A percentile compares a stretch with the other conserved stretches of the same genome.
Evolutionary conservation across 2,113 vertebrate genomes (phyloP).

Genomic region (Megaceryle maxima): DNA sequence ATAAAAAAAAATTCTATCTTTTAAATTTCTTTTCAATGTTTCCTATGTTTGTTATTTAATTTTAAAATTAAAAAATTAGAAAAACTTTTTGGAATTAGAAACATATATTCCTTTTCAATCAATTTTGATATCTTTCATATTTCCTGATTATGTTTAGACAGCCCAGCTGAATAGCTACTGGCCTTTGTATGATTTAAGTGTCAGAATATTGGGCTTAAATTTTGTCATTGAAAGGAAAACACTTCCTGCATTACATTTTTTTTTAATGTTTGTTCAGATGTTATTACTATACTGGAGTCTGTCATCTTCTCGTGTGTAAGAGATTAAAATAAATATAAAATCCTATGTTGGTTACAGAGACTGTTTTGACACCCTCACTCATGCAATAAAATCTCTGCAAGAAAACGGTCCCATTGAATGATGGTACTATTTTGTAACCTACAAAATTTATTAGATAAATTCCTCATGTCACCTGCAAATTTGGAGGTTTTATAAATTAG

Average conservation of each 20-base stretch:
- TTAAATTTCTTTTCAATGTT: background rate
- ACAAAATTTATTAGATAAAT: background rate
- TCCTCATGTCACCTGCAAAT: background rate
- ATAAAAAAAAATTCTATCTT: rapidly evolving
- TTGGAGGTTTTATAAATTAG: background rate
- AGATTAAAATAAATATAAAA: background rate
- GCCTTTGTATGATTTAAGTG: background rate
- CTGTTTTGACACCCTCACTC: background rate
- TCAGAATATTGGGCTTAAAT: background rate
- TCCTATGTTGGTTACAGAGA: background rate
- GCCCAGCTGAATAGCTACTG: background rate
- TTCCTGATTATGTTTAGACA: background rate
- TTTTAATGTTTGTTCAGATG: background rate
- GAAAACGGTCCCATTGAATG: background rate
- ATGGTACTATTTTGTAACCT: background rate
- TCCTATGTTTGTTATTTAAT: background rate
- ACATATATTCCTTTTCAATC: background rate
- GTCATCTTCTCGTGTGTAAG: background rate
- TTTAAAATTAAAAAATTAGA: background rate
- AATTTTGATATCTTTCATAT: background rate
- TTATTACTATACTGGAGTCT: background rate
- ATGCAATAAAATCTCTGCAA: background rate
- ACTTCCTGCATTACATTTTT: background rate
- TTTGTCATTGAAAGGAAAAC: background rate
- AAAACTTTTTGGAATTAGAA: background rate